These are phyloP conservation scores for Phaenicophaeus curvirostris DNA, from an alignment of 2,797 vertebrate species.

Conservation along the genomic window DNA sequence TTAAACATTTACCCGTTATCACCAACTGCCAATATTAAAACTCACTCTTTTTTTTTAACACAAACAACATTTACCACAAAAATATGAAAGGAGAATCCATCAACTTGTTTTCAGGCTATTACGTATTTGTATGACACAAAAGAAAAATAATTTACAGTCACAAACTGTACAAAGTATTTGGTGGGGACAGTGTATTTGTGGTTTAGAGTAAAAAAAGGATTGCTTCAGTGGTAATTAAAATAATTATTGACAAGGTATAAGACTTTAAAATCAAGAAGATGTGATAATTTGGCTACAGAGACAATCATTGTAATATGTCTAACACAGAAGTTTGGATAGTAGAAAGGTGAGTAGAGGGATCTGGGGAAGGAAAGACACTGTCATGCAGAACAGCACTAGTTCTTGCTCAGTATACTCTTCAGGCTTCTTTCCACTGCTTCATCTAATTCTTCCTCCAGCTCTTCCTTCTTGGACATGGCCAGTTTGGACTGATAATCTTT, in stretches of 20 bases:
- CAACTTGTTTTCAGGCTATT: slow-evolving; percentile 82
- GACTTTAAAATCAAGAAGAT: slow-evolving; percentile 78
- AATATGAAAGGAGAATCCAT: slow-evolving; percentile 81
- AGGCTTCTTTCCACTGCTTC: slow-evolving; percentile 97
- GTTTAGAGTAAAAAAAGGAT: slow-evolving; percentile 69
- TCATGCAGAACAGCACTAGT: slow-evolving; percentile 84
- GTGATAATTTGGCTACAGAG: slow-evolving; percentile 77
- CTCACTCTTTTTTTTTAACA: slow-evolving; percentile 66
- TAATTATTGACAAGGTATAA: slow-evolving; percentile 67
- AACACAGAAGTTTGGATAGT: slow-evolving; percentile 68
- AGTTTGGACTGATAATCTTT: slow-evolving; percentile 99
- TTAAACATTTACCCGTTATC: slow-evolving; percentile 73
- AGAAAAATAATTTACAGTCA: slow-evolving; percentile 89
- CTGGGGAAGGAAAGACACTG: slow-evolving; percentile 45
- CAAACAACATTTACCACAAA: slow-evolving; percentile 82
- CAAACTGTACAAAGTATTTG: slow-evolving; percentile 86
- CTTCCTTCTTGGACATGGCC: slow-evolving; percentile 99
- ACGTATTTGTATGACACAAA: slow-evolving; percentile 83
- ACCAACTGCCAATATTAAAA: slow-evolving; percentile 77
- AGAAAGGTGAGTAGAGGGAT: slow-evolving; percentile 69
- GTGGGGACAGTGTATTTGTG: slow-evolving; percentile 74
- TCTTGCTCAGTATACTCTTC: slow-evolving; percentile 94
- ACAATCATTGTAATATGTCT: slow-evolving; percentile 78
- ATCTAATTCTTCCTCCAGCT: slow-evolving; percentile 97
- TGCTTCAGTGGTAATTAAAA: slow-evolving; percentile 70